Percentiles rank a stretch among this genome's conserved stretches.
Evolutionary conservation across 2,113 vertebrate genomes (phyloP).

Genomic region (Turnix velox): DNA sequence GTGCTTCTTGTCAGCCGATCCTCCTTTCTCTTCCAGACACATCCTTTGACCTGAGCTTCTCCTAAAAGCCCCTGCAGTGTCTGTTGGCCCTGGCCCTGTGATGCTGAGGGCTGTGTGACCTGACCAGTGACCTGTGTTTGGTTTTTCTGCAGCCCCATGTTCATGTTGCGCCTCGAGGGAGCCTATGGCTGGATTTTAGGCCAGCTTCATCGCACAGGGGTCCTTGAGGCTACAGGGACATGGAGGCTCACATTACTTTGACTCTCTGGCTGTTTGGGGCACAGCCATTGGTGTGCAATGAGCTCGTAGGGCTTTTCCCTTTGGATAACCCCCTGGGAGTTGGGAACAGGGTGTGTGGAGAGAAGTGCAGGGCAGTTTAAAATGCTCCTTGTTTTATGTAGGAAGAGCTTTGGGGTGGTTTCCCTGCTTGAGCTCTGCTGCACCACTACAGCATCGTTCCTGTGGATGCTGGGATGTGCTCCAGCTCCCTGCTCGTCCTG

Average conservation of each 20-base stretch:
- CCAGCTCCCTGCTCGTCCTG: neutral
- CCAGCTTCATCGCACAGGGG: rapidly evolving
- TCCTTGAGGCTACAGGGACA: neutral
- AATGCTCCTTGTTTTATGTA: rapidly evolving
- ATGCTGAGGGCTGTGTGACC: neutral
- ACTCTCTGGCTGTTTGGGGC: neutral
- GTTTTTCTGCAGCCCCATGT: neutral
- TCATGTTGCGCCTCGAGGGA: neutral
- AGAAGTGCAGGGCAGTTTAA: rapidly evolving
- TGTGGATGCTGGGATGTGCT: rapidly evolving
- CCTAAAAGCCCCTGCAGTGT: rapidly evolving
- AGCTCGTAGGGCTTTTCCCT: neutral
- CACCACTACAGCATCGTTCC: neutral
- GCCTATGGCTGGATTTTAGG: neutral
- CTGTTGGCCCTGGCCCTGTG: rapidly evolving
- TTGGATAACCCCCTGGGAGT: rapidly evolving
- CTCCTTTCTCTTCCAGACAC: neutral
- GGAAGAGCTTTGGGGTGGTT: neutral
- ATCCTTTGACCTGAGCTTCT: neutral
- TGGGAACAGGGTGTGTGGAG: neutral
- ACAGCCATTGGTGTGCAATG: rapidly evolving
- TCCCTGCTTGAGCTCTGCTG: rapidly evolving
- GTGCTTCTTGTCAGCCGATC: neutral
- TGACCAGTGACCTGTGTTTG: neutral
- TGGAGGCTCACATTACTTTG: rapidly evolving